Conservation (phyloP, 53 echinoderm and acorn worm genomes). For the Patiria pectinifera region DNA sequence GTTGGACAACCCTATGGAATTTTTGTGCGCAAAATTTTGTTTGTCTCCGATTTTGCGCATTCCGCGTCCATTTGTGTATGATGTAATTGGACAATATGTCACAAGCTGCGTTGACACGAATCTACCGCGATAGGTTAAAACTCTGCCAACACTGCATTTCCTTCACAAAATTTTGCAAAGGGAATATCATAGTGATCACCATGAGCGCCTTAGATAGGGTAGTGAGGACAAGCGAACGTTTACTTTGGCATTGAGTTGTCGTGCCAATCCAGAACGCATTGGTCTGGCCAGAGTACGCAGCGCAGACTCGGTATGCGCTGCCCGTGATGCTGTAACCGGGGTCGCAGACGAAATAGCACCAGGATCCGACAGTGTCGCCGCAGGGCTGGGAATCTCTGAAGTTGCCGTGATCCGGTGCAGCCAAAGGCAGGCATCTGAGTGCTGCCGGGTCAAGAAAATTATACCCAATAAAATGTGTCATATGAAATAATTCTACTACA, state of each 20-base stretch:
- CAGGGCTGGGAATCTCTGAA: conserved; percentile 7
- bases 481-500: too few relatives aligned
- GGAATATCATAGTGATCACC: too few relatives aligned
- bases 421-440: background rate
- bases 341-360: conserved; percentile 1
- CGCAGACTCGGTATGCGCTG: background rate
- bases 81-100: too few relatives aligned
- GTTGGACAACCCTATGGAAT: too few relatives aligned
- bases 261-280: background rate
- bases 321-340: background rate
- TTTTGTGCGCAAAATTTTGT: too few relatives aligned
- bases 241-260: background rate
- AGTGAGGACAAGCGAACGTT: background rate
- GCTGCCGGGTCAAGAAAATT: background rate
- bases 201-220: too few relatives aligned
- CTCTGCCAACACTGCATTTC: too few relatives aligned
- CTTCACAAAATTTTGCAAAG: too few relatives aligned
- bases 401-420: background rate
- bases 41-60: too few relatives aligned
- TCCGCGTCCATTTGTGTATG: too few relatives aligned
- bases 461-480: background rate
- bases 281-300: background rate
- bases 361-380: background rate
- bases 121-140: too few relatives aligned
- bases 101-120: too few relatives aligned